Percentiles rank a stretch among this genome's conserved stretches.
phyloP scores from a whole-genome alignment of 2,797 vertebrate species.

The Coccyzus lansbergi region DNA sequence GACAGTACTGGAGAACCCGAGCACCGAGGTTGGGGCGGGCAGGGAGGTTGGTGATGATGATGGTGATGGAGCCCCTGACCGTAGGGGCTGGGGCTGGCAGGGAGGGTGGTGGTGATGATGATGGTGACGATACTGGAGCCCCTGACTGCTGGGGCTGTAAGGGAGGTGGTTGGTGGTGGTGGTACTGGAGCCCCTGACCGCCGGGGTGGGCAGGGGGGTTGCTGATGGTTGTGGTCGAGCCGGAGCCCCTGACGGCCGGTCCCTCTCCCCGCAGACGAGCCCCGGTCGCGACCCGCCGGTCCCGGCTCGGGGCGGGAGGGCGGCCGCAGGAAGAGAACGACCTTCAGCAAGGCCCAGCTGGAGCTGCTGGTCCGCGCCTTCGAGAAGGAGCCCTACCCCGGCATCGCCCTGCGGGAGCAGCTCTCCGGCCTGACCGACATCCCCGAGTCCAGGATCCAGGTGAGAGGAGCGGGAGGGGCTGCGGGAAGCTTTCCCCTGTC shows the following conservation, averaged over 20 bases:
- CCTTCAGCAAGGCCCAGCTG: slow-evolving; percentile 56
- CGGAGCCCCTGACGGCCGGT: too few relatives aligned
- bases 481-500: not conserved
- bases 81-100: too few relatives aligned
- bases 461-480: not conserved
- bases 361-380: slow-evolving; percentile 61
- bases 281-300: not conserved
- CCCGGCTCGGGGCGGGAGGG: slow-evolving; percentile 6
- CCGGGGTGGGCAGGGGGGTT: too few relatives aligned
- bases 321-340: slow-evolving; percentile 57
- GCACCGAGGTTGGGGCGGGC: too few relatives aligned
- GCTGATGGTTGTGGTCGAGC: too few relatives aligned
- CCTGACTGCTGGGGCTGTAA: too few relatives aligned
- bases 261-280: not conserved
- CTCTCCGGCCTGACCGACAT: slow-evolving; percentile 58
- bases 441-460: slow-evolving; percentile 69
- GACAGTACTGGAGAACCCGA: too few relatives aligned
- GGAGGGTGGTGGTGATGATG: too few relatives aligned
- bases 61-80: too few relatives aligned
- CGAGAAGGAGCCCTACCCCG: slow-evolving; percentile 67
- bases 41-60: not conserved
- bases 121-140: too few relatives aligned
- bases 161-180: too few relatives aligned
- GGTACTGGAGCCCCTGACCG: not conserved
- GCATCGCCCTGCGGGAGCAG: slow-evolving; percentile 61